A percentile compares a stretch with the other conserved stretches of the same genome.
These are phyloP conservation scores for Orientallactaga sibirica DNA, from an alignment of 2,797 vertebrate species.

Conservation along the genomic window DNA sequence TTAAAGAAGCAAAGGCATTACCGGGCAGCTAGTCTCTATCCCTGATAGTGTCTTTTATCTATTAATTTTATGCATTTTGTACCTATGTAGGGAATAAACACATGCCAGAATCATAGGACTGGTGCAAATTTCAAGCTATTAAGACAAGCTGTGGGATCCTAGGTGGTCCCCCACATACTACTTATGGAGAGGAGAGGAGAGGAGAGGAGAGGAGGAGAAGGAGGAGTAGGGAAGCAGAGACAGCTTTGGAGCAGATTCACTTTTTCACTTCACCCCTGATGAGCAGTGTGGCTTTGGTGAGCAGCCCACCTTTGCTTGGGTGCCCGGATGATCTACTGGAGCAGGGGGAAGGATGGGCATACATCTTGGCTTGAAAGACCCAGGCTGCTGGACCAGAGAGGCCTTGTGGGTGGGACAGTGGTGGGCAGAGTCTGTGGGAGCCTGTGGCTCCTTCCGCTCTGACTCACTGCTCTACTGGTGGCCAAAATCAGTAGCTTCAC, in stretches of 20 bases:
- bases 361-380: background rate
- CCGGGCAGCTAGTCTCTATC: background rate
- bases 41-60: background rate
- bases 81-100: background rate
- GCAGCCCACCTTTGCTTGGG: background rate
- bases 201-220: background rate
- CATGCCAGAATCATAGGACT: background rate
- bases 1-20: background rate
- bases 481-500: conserved; percentile 30
- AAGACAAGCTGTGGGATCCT: background rate
- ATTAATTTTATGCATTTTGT: background rate
- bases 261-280: too few species aligned
- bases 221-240: background rate
- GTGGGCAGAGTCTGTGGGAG: background rate
- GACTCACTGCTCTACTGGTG: background rate
- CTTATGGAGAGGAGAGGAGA: background rate
- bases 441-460: background rate
- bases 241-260: too few species aligned
- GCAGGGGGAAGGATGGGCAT: rapidly evolving
- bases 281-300: background rate
- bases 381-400: rapidly evolving
- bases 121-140: rapidly evolving
- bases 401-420: rapidly evolving
- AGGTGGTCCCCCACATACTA: rapidly evolving
- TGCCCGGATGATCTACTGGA: background rate